Evolutionary conservation across 2,797 vertebrate genomes (phyloP), one percentile per base, ranked within the genome.

Genomic region (Poecilia picta): DNA sequence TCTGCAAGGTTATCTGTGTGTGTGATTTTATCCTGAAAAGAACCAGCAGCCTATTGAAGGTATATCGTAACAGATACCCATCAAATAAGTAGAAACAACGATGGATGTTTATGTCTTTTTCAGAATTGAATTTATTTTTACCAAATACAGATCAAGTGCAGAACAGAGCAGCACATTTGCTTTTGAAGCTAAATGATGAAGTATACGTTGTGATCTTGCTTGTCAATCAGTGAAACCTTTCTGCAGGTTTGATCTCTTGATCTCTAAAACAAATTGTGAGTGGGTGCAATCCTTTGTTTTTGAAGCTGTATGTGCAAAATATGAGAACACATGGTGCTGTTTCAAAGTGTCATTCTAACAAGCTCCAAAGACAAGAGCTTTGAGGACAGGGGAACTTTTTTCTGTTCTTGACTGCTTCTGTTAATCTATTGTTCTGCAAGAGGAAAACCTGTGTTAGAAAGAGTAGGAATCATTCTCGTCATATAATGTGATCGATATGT

Each of bases 151-250:
- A 72, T 82, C 86, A 46, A 12, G 77, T 80, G 71, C 85, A 80
- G 85, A 87, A 87, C 64, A 81, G 66, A 86, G 85, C 39, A 72
- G 82, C 75, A 75, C 18, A 57, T 72, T 75, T 53, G 66, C 79
- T 66, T 92, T 90, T 91, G 86, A 92, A 90, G 86, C 85, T 77
- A 87, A 93, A 86, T 81, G 85, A 92, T 91, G 85, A 92, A 93
- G 86, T 83, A 78, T 57, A 85, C 3, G 75, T 79, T 91, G 90
- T 92, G 83, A 93, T 89, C 85, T 83, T 43, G 79, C 81, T 80
- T 90, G 90, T 92, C 90, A 92, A 85, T 95, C 89, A 92, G 72
- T 64, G 43, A 68, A 83, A 87, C 87, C 84, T 89, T 73, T 85
- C 79, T 74, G 62, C 74, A 86, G 84, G 91, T 92, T 82, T 84